These are phyloP conservation scores for Alligator sinensis DNA, from an alignment of 2,113 vertebrate genomes.

Conservation along the genomic window DNA sequence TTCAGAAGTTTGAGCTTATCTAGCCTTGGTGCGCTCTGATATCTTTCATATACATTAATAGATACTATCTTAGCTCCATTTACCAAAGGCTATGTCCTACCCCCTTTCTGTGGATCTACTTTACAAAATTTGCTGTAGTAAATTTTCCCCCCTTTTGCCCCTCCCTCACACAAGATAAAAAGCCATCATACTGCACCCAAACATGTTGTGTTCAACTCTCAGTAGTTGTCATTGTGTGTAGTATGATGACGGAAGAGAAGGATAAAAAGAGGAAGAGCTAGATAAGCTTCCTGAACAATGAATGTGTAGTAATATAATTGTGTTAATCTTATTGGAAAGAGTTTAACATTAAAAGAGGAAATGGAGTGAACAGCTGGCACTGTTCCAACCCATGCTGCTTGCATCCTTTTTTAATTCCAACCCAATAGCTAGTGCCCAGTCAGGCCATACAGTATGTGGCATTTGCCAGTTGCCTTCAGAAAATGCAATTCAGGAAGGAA, in stretches of 20 bases:
- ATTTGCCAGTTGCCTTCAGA: neutral
- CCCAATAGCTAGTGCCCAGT: neutral
- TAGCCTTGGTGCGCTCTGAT: neutral
- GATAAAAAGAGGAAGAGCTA: slow-evolving; percentile 39
- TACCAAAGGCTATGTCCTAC: neutral
- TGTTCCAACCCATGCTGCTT: neutral
- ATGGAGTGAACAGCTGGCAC: slow-evolving; percentile 30
- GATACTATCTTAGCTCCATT: neutral
- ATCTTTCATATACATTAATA: neutral
- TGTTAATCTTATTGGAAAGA: slow-evolving; percentile 51
- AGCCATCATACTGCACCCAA: slow-evolving; percentile 17
- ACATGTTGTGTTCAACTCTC: slow-evolving; percentile 47
- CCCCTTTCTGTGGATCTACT: neutral
- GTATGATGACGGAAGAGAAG: slow-evolving; percentile 38
- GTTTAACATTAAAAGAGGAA: slow-evolving; percentile 34
- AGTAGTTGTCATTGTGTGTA: slow-evolving; percentile 64
- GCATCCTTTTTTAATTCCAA: neutral
- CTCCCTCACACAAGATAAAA: neutral
- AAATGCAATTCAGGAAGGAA: neutral
- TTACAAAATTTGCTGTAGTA: slow-evolving; percentile 49
- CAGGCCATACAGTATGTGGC: neutral
- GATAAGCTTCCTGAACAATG: slow-evolving; percentile 58
- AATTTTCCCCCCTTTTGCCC: slow-evolving; percentile 38
- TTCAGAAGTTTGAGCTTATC: slow-evolving; percentile 16
- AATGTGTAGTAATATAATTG: slow-evolving; percentile 44